Evolutionary conservation across 2,888 invertebrate species (phyloP).

Genomic region (Athrips mouffetella): DNA sequence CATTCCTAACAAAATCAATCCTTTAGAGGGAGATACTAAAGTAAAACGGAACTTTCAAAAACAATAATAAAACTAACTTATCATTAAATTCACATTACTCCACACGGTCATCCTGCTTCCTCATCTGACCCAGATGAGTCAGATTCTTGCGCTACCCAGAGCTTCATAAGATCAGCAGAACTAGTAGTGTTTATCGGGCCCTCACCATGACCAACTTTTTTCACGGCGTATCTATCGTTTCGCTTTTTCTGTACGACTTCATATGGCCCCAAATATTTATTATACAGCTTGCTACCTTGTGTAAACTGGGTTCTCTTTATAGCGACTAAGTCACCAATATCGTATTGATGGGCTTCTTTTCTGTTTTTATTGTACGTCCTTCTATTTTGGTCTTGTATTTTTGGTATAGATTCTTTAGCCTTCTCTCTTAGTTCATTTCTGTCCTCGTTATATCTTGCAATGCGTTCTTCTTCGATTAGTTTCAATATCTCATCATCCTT

Average conservation of each 20-base stretch:
- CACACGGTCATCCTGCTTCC: slow-evolving; percentile 18
- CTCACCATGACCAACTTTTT: slow-evolving; percentile 16
- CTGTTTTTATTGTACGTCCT: slow-evolving; percentile 1
- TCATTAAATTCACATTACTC: not conserved
- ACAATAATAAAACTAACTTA: too few species aligned
- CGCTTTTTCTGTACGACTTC: slow-evolving; percentile 7
- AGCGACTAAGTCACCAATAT: slow-evolving; percentile 6
- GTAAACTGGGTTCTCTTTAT: slow-evolving; percentile 15
- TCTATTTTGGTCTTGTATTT: slow-evolving; percentile 8
- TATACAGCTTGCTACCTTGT: slow-evolving; percentile 14
- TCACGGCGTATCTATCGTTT: slow-evolving; percentile 17
- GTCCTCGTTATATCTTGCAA: not conserved
- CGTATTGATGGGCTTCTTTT: not conserved
- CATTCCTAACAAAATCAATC: too few species aligned
- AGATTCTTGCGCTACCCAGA: slow-evolving; percentile 7
- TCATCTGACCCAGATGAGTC: slow-evolving; percentile 19
- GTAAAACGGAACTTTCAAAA: too few species aligned
- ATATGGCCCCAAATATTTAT: slow-evolving; percentile 21
- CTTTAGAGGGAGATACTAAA: too few species aligned
- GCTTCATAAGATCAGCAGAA: slow-evolving; percentile 21
- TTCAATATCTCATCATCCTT: not conserved
- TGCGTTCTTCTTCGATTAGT: not conserved
- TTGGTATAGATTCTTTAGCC: not conserved
- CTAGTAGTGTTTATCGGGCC: slow-evolving; percentile 13
- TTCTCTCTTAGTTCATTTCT: not conserved